These are phyloP conservation scores for Dynastes tityus DNA, from an alignment of 2,888 invertebrate genomes.

Conservation along the genomic window DNA sequence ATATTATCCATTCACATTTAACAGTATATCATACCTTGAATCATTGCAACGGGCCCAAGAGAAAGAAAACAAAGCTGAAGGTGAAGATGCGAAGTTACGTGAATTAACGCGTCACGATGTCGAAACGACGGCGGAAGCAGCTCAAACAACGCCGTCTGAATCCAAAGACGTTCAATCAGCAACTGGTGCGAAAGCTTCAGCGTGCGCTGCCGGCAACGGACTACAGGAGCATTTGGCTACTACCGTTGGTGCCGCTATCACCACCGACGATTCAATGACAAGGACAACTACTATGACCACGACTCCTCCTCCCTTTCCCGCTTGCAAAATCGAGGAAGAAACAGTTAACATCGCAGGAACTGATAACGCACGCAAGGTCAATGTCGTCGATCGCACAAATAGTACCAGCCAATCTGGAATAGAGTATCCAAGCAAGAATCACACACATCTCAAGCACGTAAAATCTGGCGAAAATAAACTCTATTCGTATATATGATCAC, in stretches of 20 bases:
- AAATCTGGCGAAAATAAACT: slow-evolving; percentile 1
- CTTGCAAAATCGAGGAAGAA: slow-evolving; percentile 28
- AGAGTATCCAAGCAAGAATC: neutral
- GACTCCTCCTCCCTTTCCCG: slow-evolving; percentile 18
- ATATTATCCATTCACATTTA: slow-evolving; percentile 21
- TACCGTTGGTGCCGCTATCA: slow-evolving; percentile 4
- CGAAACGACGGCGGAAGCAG: slow-evolving; percentile 24
- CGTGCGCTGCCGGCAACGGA: slow-evolving; percentile 40
- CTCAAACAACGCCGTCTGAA: slow-evolving; percentile 38
- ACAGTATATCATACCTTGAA: slow-evolving; percentile 49
- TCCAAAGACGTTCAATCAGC: slow-evolving; percentile 33
- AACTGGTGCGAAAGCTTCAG: slow-evolving; percentile 32
- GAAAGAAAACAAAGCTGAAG: slow-evolving; percentile 39
- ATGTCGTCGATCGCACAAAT: neutral
- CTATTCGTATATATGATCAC: neutral
- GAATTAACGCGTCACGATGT: slow-evolving; percentile 38
- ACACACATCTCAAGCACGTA: neutral
- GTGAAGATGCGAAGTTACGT: slow-evolving; percentile 25
- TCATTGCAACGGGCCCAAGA: slow-evolving; percentile 45
- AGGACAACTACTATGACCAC: neutral
- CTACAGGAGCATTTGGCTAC: slow-evolving; percentile 23
- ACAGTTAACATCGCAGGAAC: slow-evolving; percentile 32
- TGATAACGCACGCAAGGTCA: slow-evolving; percentile 37
- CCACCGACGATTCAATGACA: neutral
- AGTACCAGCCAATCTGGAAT: neutral